These are phyloP conservation scores for Pyxicephalus adspersus DNA, from an alignment of 2,113 vertebrate species.

Conservation along the genomic window DNA sequence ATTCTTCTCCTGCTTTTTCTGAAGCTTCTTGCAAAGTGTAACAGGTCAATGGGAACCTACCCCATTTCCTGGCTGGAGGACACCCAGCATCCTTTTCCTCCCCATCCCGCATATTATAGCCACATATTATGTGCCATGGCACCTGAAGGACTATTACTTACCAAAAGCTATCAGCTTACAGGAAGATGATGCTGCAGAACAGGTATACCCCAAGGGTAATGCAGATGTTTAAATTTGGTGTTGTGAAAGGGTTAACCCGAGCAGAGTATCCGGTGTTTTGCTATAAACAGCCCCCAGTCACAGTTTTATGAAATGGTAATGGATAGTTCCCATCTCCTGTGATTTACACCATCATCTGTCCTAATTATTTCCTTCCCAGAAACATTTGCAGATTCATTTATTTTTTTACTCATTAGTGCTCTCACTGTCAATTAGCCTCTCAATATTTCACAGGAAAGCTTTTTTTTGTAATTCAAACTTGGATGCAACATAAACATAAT, in stretches of 20 bases:
- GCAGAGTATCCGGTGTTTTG: background rate
- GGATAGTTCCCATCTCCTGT: conserved; percentile 55
- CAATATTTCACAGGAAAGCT: conserved; percentile 53
- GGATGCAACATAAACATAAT: conserved; percentile 55
- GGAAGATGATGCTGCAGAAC: too few relatives aligned
- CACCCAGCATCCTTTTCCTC: too few relatives aligned
- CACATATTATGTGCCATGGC: too few relatives aligned
- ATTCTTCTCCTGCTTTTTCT: too few relatives aligned
- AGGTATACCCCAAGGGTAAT: background rate
- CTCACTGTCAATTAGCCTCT: conserved; percentile 56
- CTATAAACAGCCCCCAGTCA: conserved; percentile 54
- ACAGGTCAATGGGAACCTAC: too few relatives aligned
- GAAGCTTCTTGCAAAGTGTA: too few relatives aligned
- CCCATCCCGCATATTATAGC: too few relatives aligned
- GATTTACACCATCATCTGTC: conserved; percentile 57
- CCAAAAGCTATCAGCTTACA: too few relatives aligned
- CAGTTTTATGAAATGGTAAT: conserved; percentile 55
- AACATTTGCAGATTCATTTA: conserved; percentile 55
- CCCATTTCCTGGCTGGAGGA: too few relatives aligned
- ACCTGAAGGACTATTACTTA: too few relatives aligned
- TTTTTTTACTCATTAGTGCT: conserved; percentile 57
- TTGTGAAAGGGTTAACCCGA: conserved; percentile 19
- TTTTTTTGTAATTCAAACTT: conserved; percentile 47
- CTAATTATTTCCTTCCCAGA: conserved; percentile 58
- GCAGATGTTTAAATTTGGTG: background rate